These are phyloP conservation scores for Diarsia rubi DNA, from an alignment of 2,888 invertebrate genomes.

Conservation along the genomic window DNA sequence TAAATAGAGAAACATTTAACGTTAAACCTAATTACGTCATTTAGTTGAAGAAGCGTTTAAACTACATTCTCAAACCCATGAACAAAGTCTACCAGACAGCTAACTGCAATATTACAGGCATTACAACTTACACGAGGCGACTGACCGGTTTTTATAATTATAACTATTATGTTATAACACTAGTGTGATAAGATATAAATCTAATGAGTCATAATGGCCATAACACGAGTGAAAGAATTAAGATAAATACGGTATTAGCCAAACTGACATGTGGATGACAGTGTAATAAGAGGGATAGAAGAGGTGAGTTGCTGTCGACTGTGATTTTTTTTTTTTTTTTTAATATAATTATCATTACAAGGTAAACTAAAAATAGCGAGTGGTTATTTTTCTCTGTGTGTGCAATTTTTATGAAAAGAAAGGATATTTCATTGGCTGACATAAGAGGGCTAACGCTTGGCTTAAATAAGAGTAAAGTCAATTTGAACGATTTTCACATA, in stretches of 20 bases:
- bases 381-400: not conserved
- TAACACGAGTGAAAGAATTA: slow-evolving; percentile 19
- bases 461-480: not conserved
- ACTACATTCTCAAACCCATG: not conserved
- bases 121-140: slow-evolving; percentile 10
- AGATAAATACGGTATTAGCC: slow-evolving; percentile 3
- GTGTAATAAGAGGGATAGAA: not conserved
- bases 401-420: not conserved
- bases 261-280: slow-evolving; percentile 22
- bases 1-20: not conserved
- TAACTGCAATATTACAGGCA: slow-evolving; percentile 16
- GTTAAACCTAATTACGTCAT: slow-evolving; percentile 3
- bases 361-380: not conserved
- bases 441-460: not conserved
- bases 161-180: slow-evolving; percentile 9
- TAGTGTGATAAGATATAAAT: slow-evolving; percentile 22
- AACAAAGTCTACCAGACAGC: not conserved
- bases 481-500: too few species aligned
- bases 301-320: not conserved
- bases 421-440: not conserved
- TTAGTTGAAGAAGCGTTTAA: slow-evolving; percentile 5
- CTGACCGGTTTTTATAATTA: slow-evolving; percentile 18
- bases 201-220: slow-evolving; percentile 22
- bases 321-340: not conserved
- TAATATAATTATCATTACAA: not conserved